phyloP scores from a whole-genome alignment of 1,140 invertebrate genomes.

The Eubasilissa regina region DNA sequence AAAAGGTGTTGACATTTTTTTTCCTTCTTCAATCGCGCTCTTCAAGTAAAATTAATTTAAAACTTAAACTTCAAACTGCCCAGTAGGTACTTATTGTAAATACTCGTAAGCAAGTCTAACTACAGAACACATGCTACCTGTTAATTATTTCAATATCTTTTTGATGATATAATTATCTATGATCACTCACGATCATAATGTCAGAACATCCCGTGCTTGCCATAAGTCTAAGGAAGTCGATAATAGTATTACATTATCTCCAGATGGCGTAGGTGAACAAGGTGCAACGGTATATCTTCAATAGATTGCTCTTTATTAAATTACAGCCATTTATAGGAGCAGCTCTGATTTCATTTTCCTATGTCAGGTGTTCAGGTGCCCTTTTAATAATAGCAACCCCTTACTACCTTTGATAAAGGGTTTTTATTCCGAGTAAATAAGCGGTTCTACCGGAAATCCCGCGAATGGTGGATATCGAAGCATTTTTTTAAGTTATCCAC shows the following conservation, averaged over 20 bases:
- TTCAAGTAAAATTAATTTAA: too few relatives aligned
- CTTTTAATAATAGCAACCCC: slow-evolving; percentile 12
- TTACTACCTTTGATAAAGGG: background rate
- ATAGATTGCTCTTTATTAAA: slow-evolving; percentile 12
- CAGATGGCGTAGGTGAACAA: slow-evolving; percentile 25
- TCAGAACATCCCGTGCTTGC: slow-evolving; percentile 15
- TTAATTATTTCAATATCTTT: slow-evolving; percentile 12
- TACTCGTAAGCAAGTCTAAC: background rate
- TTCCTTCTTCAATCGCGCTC: too few relatives aligned
- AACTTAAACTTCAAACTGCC: too few relatives aligned
- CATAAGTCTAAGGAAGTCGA: slow-evolving; percentile 13
- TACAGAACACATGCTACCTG: slow-evolving; percentile 3
- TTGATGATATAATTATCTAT: slow-evolving; percentile 6
- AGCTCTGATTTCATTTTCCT: slow-evolving; percentile 31
- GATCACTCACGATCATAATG: slow-evolving; percentile 32
- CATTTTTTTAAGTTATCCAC: slow-evolving; percentile 1
- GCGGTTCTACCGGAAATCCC: slow-evolving; percentile 5
- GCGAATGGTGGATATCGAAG: slow-evolving; percentile 4
- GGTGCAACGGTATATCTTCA: background rate
- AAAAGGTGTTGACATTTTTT: too few relatives aligned
- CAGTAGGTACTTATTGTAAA: too few relatives aligned
- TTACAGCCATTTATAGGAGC: slow-evolving; percentile 8
- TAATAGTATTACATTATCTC: slow-evolving; percentile 1
- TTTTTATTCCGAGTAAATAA: slow-evolving; percentile 1
- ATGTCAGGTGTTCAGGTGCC: slow-evolving; percentile 22